A percentile compares a stretch with the other conserved stretches of the same genome.
Evolutionary conservation across 2,797 vertebrate genomes (phyloP).

Genomic region (Oreonectes daqikongensis): DNA sequence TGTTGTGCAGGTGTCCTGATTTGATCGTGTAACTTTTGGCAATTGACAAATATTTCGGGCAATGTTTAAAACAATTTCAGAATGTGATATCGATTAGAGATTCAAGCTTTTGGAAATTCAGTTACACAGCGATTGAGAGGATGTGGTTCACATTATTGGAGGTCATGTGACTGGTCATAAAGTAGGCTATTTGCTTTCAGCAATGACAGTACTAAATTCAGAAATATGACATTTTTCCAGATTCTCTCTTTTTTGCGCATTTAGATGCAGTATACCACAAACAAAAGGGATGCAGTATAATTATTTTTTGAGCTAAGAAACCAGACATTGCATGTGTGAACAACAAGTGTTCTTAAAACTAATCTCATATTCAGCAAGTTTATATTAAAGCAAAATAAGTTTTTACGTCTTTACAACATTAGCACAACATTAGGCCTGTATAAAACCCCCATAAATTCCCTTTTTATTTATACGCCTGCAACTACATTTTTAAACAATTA

Average conservation of each 20-base stretch:
- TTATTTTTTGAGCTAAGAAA: neutral
- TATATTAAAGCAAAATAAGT: too few relatives aligned
- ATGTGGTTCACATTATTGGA: neutral
- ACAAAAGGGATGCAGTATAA: neutral
- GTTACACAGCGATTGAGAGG: neutral
- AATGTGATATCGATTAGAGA: neutral
- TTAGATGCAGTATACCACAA: neutral
- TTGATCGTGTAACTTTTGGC: slow-evolving; percentile 1
- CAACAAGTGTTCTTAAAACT: neutral
- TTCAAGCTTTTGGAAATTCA: neutral
- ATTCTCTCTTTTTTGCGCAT: neutral
- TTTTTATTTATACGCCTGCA: too few relatives aligned
- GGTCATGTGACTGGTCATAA: slow-evolving; percentile 2
- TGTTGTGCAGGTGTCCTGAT: slow-evolving; percentile 6
- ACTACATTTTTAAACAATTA: too few relatives aligned
- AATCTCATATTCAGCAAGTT: neutral
- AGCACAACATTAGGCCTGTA: too few relatives aligned
- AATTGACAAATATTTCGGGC: neutral
- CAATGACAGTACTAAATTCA: neutral
- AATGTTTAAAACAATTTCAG: neutral
- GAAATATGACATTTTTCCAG: neutral
- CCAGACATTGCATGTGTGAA: neutral
- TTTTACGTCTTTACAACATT: too few relatives aligned
- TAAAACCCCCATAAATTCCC: too few relatives aligned
- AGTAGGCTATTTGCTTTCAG: neutral